Base-by-base conservation (phyloP, 2,888 invertebrate species). In the Thymelicus lineola region DNA sequence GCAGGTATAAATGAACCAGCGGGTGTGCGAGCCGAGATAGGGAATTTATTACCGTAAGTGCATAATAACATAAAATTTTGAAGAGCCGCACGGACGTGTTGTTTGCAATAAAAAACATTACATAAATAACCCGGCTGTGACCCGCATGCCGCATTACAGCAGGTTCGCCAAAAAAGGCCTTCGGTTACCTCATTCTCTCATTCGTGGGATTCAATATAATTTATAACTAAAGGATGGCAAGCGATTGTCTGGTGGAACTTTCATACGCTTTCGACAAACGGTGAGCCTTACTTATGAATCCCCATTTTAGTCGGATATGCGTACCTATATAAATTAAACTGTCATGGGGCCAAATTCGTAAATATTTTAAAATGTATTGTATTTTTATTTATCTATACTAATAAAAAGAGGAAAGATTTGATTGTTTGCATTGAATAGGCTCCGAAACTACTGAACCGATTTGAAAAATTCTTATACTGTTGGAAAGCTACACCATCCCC, bases 91-190 rank as follows among this genome's bases (percentile, higher is more conserved):
- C 50, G 17, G 42, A 15, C 71, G 60, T 61, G 70, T 69, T 59
- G 55, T 68, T 57, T 68, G 62, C 63, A 42, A 45, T 61, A 69
- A 69, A 69, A 66, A 64, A 67, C 73, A 73, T 73, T 71, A 71
- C 70, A 71, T 66, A 73, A 73, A 73, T 65, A 70, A 69, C 64
- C 63, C 55, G 57, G 57, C 70, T 64, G 59, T 17, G 50, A 12
- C 42, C 42, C 46, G 35, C 59, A 69, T 69, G 71, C 68, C 55
- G 63, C 69, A 72, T 59, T 20, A 35, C 58, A 38, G 50, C 60
- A 64, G 71, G 73, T 63, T 58, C 65, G 59, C 46, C 63, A n/a
- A 61, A 57, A 58, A 53, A 45, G 45, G 55, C 28, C 0, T 55
- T 42, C 45, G 67, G 45, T 67, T 67, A 67, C 67, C 68, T 68